Evolutionary conservation across 2,797 vertebrate species (phyloP).

Genomic region (Poecilia wingei): DNA sequence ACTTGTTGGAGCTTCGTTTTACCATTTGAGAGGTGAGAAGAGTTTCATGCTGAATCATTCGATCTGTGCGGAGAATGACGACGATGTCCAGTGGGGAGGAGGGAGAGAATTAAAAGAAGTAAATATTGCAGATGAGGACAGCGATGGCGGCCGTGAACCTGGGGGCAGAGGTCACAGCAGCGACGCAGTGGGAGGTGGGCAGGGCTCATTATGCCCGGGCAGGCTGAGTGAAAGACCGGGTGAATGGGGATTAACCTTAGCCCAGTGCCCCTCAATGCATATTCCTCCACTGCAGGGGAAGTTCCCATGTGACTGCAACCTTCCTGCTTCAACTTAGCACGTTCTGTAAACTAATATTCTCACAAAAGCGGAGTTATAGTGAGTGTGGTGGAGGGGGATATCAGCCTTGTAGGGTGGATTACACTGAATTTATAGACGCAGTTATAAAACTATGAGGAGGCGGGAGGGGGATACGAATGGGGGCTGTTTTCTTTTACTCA

Average conservation of each 20-base stretch:
- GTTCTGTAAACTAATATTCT: conserved; percentile 24
- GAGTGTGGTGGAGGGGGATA: background rate
- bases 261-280: conserved; percentile 80
- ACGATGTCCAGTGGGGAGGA: conserved; percentile 40
- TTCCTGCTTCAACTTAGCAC: conserved; percentile 48
- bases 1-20: conserved; percentile 54
- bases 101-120: conserved; percentile 73
- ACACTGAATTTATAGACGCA: conserved; percentile 28
- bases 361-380: conserved; percentile 19
- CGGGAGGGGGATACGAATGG: background rate
- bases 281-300: conserved; percentile 39
- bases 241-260: conserved; percentile 85
- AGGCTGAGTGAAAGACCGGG: conserved; percentile 71
- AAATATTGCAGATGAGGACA: conserved; percentile 77
- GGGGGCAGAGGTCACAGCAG: conserved; percentile 75
- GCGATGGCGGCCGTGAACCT: conserved; percentile 70
- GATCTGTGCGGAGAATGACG: conserved; percentile 42
- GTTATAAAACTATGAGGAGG: conserved; percentile 28
- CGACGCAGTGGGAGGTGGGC: conserved; percentile 62
- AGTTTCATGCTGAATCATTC: conserved; percentile 28
- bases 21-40: conserved; percentile 34
- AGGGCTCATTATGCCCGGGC: conserved; percentile 72
- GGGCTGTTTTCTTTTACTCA: conserved; percentile 67
- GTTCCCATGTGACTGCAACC: conserved; percentile 71
- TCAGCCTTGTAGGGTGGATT: background rate